Evolutionary conservation across 2,797 vertebrate species (phyloP), one percentile per base, ranked within the genome.

Genomic region (Gymnodraco acuticeps): DNA sequence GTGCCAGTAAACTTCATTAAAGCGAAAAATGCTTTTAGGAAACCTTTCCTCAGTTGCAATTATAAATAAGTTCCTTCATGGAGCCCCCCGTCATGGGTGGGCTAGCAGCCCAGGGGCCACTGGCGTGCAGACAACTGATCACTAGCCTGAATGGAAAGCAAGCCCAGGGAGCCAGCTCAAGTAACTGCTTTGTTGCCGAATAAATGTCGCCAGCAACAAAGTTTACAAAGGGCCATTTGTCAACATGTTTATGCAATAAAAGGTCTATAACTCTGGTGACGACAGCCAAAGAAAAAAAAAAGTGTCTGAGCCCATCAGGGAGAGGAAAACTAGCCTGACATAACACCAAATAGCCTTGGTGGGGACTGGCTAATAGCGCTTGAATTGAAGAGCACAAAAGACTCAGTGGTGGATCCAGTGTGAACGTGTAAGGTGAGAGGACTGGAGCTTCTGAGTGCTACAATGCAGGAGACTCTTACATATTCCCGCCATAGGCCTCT

Each of bases 191-290:
- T 95, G 94, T 95, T 95, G 91, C 88, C 70, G 93, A 93, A 95
- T 94, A 94, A 94, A 95, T 94, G 93, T 93, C 84, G 74, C 88
- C 85, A 83, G 91, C 91, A 92, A 91, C 91, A 88, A 92, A 90
- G 92, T 94, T 95, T 90, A 95, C 94, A 96, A 95, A 94, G 93
- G 87, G 80, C 90, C 93, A 93, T 93, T 95, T 96, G 94, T 95
- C 93, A 94, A 94, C 94, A 95, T 93, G 90, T 93, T 95, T 93
- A 93, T 93, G 92, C 84, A 92, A 91, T 92, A 89, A 94, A 94
- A 94, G 92, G 88, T 81, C 83, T 73, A 88, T 87, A 91, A 91
- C 92, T 88, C 82, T 88, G 86, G 84, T 86, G 87, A 92, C 70
- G 82, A 82, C 80, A 88, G 84, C 71, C 84, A 59, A 46, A 75